Base-by-base conservation (phyloP, 2,113 vertebrate species). In the Isurus oxyrinchus region DNA sequence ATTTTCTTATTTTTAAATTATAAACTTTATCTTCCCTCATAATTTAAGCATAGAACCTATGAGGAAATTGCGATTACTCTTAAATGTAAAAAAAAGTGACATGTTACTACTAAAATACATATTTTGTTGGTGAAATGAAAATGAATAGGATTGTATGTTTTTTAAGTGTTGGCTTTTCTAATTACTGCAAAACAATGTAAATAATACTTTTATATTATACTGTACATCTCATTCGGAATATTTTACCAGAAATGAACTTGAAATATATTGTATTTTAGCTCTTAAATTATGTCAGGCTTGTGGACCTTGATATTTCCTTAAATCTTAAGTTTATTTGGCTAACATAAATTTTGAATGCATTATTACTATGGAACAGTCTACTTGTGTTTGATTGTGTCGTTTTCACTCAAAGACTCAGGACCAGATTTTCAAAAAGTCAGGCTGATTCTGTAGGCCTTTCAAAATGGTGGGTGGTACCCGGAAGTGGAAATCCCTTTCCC, bases 211-310 rank as follows among this genome's bases (percentile, higher is more conserved):
- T 72, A 95, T 31, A 95, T 95, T 72, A 53, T 72, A 53, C 23
- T 35, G 67, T 53, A 72, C 94, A 55, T 69, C 44, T 55, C 44
- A 69, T 95, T 72, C 55, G 5, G 59, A 94, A 95, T 55, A 53
- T 95, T 95, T 95, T 95, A 76, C 49, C 44, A 69, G 66, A 10
- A 95, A 72, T 95, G 44, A 95, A 76, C 69, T 72, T 95, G 94
- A 95, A 95, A 95, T 72, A 49, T 95, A n/a, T 31, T 25, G 14
- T 94, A 94, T 94, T 94, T 63, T 63, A 66, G 19, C 35, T 61
- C 6, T 35, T 40, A 63, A 93, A 16, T 63, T 8, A 93, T 21
- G 61, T 93, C 35, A 63, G 5, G 40, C 35, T 91, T 94, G 59
- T 66, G 1, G 59, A 94, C 8, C 90, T 94, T 40, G 57, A 63